These are phyloP conservation scores for Ascaphus truei DNA, from an alignment of 2,113 vertebrate species.

Conservation along the genomic window DNA sequence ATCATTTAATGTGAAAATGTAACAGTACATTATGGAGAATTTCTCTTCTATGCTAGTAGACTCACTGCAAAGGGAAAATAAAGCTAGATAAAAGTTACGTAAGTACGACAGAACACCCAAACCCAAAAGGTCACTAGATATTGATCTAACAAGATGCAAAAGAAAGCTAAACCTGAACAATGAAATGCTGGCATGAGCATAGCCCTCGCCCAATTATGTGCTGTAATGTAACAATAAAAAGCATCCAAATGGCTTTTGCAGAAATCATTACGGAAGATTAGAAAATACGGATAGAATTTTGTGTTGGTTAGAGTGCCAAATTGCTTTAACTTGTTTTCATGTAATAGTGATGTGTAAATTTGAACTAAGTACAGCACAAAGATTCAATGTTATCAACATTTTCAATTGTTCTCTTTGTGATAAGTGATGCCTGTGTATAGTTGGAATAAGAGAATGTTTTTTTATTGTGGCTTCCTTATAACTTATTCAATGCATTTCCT, in stretches of 20 bases:
- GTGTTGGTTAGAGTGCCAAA: not conserved
- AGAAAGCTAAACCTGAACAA: too few species aligned
- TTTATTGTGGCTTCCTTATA: not conserved
- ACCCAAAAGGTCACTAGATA: too few species aligned
- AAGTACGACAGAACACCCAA: too few species aligned
- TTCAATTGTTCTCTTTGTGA: not conserved
- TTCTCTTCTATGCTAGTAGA: too few species aligned
- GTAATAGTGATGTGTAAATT: constrained; percentile 8
- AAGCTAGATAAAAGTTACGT: too few species aligned
- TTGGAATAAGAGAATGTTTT: not conserved
- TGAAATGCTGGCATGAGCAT: too few species aligned
- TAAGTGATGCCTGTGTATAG: not conserved
- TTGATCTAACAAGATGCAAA: too few species aligned
- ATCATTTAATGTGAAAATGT: too few species aligned
- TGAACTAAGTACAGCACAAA: not conserved
- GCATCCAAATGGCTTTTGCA: not conserved
- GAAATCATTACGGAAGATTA: not conserved
- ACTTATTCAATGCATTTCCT: not conserved
- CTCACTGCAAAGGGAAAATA: too few species aligned
- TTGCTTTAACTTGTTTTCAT: constrained; percentile 7
- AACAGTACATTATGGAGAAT: too few species aligned
- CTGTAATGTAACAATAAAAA: too few species aligned
- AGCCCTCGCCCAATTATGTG: too few species aligned
- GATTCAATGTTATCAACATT: not conserved
- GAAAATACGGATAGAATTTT: not conserved